A percentile compares a stretch with the other conserved stretches of the same genome.
These are phyloP conservation scores for Osedax fenrisi DNA, from an alignment of 2,888 invertebrate genomes.

Conservation along the genomic window DNA sequence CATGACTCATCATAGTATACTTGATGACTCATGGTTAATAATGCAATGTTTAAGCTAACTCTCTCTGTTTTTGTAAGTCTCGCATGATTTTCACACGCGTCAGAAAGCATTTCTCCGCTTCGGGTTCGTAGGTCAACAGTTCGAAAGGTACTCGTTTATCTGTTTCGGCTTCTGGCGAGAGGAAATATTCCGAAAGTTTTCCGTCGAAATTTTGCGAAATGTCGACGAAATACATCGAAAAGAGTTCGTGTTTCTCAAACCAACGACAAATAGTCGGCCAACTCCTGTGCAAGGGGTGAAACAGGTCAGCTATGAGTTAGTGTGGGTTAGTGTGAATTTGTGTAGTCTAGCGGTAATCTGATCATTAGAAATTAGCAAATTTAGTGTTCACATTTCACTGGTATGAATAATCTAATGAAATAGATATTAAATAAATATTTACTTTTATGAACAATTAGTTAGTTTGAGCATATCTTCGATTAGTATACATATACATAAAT, in stretches of 20 bases:
- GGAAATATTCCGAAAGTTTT: neutral
- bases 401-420: too few relatives aligned
- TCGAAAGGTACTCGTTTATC: slow-evolving; percentile 78
- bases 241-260: slow-evolving; percentile 79
- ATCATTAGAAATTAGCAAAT: too few relatives aligned
- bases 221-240: slow-evolving; percentile 76
- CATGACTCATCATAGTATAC: too few relatives aligned
- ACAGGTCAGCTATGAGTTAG: neutral
- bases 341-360: too few relatives aligned
- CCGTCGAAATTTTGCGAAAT: slow-evolving; percentile 53
- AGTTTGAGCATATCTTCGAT: too few relatives aligned
- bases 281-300: slow-evolving; percentile 56
- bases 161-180: slow-evolving; percentile 40
- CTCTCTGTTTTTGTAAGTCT: slow-evolving; percentile 77
- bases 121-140: slow-evolving; percentile 76
- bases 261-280: slow-evolving; percentile 77
- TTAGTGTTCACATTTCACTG: too few relatives aligned
- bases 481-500: too few relatives aligned
- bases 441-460: too few relatives aligned
- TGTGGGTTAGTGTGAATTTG: too few relatives aligned
- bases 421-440: too few relatives aligned
- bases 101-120: slow-evolving; percentile 80
- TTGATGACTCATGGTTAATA: too few relatives aligned
- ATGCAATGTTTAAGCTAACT: slow-evolving; percentile 62
- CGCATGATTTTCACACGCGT: slow-evolving; percentile 80